These are phyloP conservation scores for Gymnocephalus cernua DNA, from an alignment of 2,113 vertebrate genomes.

Conservation along the genomic window DNA sequence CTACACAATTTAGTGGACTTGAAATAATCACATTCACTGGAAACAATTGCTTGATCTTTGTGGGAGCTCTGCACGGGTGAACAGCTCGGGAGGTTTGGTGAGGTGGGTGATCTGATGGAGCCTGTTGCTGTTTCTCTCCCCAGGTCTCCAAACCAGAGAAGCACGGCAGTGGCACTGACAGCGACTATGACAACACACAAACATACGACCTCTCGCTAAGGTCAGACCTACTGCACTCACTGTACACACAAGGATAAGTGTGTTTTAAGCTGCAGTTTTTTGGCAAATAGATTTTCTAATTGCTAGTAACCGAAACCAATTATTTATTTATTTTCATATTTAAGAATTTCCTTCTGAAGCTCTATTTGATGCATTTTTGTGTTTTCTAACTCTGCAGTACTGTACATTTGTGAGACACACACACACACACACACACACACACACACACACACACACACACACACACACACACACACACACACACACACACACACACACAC, in stretches of 20 bases:
- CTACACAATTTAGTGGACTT: not conserved
- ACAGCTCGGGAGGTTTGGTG: not conserved
- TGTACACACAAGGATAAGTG: not conserved
- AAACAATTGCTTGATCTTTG: not conserved
- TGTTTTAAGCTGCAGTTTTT: not conserved
- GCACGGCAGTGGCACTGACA: slow-evolving; percentile 94
- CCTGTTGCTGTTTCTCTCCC: slow-evolving; percentile 14
- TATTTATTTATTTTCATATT: not conserved
- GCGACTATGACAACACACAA: slow-evolving; percentile 98
- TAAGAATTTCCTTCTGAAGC: not conserved
- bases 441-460: too few species aligned
- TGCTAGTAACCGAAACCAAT: not conserved
- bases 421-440: not conserved
- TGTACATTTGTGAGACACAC: not conserved
- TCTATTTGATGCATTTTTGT: not conserved
- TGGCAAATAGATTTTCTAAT: not conserved
- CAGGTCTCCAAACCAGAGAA: slow-evolving; percentile 91
- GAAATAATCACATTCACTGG: not conserved
- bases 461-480: too few species aligned
- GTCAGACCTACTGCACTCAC: slow-evolving; percentile 73
- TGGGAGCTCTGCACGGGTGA: not conserved
- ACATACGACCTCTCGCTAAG: slow-evolving; percentile 89
- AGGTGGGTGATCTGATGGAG: not conserved
- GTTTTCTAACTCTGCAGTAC: not conserved
- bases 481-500: too few species aligned